phyloP scores from a whole-genome alignment of 2,113 vertebrate species.

The Chaetura pelagica region DNA sequence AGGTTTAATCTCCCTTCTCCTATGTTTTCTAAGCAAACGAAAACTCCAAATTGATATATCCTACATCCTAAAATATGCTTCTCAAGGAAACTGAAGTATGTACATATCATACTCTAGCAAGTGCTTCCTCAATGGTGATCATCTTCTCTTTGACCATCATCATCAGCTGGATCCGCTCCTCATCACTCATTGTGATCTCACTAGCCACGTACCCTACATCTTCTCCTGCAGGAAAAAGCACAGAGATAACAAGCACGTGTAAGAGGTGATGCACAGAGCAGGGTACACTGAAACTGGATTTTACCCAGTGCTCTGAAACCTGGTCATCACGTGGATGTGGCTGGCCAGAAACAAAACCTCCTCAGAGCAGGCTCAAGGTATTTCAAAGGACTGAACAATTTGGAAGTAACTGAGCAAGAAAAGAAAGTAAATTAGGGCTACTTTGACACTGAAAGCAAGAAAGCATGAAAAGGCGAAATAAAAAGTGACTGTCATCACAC shows the following conservation, averaged over 20 bases:
- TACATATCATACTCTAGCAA: constrained; percentile 87
- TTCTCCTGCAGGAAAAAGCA: constrained; percentile 80
- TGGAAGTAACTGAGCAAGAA: not conserved
- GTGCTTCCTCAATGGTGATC: constrained; percentile 97
- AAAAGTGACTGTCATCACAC: not conserved
- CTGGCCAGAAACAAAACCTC: not conserved
- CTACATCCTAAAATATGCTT: not conserved
- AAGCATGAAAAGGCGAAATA: not conserved
- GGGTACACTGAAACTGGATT: not conserved
- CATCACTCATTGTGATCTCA: constrained; percentile 98
- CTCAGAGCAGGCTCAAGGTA: not conserved
- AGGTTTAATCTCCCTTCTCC: not conserved
- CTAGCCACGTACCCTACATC: constrained; percentile 96
- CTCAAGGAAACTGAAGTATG: not conserved
- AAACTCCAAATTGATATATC: not conserved
- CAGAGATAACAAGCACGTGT: not conserved
- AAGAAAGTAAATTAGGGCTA: not conserved
- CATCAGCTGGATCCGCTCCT: constrained; percentile 97
- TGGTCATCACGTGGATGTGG: not conserved
- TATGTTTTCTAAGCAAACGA: not conserved
- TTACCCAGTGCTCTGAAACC: not conserved
- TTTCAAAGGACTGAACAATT: not conserved
- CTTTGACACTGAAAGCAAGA: not conserved
- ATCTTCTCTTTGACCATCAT: constrained; percentile 99
- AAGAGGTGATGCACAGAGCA: not conserved